Conservation (phyloP, 2,113 vertebrate species). For the Burhinus oedicnemus region DNA sequence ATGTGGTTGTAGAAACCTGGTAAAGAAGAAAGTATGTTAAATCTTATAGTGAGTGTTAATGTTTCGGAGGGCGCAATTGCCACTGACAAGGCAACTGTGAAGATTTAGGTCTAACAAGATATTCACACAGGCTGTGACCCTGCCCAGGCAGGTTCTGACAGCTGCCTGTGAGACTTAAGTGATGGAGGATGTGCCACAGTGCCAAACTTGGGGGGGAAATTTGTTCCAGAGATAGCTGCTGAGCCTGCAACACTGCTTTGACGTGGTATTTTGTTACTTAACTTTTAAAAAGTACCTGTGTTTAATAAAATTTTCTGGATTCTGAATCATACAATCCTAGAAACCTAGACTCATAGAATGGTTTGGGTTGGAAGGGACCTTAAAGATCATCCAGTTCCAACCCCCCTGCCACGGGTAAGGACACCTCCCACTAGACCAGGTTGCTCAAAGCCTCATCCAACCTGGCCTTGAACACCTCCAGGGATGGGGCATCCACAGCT, state of each 20-base stretch:
- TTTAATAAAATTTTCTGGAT: background rate
- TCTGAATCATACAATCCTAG: background rate
- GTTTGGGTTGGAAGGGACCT: too few species aligned
- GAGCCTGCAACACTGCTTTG: fast-evolving
- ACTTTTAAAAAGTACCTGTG: background rate
- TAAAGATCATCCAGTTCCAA: too few species aligned
- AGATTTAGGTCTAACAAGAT: background rate
- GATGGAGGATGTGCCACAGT: background rate
- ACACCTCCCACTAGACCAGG: too few species aligned
- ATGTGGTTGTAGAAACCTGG: background rate
- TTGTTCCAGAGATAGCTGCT: background rate
- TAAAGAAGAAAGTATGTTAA: fast-evolving
- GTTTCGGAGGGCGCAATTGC: background rate
- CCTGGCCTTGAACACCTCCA: too few species aligned
- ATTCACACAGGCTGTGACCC: background rate
- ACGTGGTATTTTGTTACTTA: background rate
- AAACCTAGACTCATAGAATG: too few species aligned
- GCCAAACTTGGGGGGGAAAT: fast-evolving
- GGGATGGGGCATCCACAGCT: too few species aligned
- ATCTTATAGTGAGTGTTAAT: background rate
- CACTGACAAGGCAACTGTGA: fast-evolving
- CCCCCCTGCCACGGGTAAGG: too few species aligned
- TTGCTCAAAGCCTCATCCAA: too few species aligned
- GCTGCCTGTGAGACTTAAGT: too few species aligned
- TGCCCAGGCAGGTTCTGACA: background rate